These are phyloP conservation scores for Tautogolabrus adspersus DNA, from an alignment of 2,113 vertebrate genomes.

Conservation along the genomic window DNA sequence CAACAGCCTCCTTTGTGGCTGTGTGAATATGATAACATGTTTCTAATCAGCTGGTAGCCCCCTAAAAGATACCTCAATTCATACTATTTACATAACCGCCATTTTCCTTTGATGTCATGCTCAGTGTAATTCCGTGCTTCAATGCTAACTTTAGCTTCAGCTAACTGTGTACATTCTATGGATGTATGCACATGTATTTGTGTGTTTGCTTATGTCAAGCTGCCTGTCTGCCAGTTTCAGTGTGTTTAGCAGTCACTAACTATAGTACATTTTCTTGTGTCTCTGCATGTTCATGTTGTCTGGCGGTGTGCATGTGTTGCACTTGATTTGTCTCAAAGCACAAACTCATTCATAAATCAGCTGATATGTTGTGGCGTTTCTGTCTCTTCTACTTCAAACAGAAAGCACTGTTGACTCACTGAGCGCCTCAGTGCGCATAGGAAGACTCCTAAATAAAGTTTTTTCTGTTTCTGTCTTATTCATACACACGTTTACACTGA, in stretches of 20 bases:
- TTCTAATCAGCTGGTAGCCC: no score
- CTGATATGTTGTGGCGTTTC: conserved; percentile 16
- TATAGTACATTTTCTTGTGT: not conserved
- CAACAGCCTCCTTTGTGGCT: no score
- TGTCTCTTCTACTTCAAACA: conserved; percentile 7
- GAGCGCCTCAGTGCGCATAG: conserved; percentile 33
- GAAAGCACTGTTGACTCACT: conserved; percentile 6
- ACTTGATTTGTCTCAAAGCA: not conserved
- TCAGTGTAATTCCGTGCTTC: no score
- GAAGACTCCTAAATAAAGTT: conserved; percentile 24
- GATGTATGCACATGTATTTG: no score
- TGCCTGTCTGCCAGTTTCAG: not conserved
- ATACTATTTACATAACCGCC: no score
- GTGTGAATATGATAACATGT: no score
- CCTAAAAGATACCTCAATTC: no score
- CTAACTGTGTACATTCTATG: no score
- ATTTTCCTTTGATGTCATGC: no score
- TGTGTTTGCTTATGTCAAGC: not conserved
- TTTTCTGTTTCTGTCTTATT: not conserved
- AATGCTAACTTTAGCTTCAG: no score
- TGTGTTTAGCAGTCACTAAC: not conserved
- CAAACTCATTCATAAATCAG: conserved; percentile 25
- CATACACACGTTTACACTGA: not conserved
- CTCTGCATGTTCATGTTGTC: not conserved
- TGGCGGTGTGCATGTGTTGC: not conserved